Conservation (phyloP, 1,140 invertebrate genomes). For the Chironomus striatipennis region DNA sequence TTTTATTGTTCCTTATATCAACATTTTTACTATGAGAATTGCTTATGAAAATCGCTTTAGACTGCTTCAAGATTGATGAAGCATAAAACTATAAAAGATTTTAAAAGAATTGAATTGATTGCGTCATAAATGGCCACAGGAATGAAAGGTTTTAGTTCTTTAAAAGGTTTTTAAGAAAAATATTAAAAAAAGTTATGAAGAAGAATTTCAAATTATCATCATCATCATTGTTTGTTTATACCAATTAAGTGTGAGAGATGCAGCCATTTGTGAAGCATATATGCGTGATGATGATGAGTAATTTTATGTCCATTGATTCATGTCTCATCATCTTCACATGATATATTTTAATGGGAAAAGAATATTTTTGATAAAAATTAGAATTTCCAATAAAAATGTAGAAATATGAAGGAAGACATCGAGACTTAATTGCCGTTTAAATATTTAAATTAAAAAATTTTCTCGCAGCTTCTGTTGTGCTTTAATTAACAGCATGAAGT, state of each 20-base stretch:
- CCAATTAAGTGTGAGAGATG: background rate
- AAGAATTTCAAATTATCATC: conserved; percentile 8
- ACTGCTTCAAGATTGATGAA: background rate
- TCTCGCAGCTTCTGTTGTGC: no score
- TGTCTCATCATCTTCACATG: background rate
- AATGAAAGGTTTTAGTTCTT: background rate
- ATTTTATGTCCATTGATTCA: background rate
- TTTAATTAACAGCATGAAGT: no score
- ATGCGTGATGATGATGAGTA: background rate
- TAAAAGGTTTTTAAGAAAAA: background rate
- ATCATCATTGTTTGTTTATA: conserved; percentile 7
- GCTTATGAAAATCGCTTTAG: background rate
- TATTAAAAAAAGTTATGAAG: background rate
- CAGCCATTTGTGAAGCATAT: no score
- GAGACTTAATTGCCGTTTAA: no score
- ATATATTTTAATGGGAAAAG: background rate
- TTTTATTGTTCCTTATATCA: background rate
- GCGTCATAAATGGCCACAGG: background rate
- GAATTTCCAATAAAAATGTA: background rate
- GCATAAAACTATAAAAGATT: background rate
- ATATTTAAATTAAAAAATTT: no score
- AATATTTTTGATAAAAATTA: background rate
- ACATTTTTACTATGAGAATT: background rate
- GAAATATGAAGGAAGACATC: background rate
- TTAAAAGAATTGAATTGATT: background rate